Evolutionary conservation across 2,113 vertebrate genomes (phyloP).

Genomic region (Triplophysa tibetana): DNA sequence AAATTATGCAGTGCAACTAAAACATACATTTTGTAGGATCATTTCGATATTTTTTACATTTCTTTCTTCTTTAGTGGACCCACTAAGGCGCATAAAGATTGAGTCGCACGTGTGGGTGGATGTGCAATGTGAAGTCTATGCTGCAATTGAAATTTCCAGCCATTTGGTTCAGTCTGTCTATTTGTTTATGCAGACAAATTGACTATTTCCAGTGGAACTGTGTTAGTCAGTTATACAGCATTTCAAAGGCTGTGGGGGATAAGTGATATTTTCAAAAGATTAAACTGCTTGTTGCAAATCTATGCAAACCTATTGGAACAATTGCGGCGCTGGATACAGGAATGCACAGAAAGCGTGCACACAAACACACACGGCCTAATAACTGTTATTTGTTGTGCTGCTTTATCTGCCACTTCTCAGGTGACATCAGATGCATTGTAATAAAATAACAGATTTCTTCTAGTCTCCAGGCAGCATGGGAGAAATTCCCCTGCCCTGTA

Average conservation of each 20-base stretch:
- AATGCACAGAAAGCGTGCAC: constrained; percentile 52
- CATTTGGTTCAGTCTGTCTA: constrained; percentile 29
- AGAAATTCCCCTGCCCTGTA: constrained; percentile 61
- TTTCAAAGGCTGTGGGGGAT: constrained; percentile 58
- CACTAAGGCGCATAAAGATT: constrained; percentile 10
- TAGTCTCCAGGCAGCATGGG: constrained; percentile 62
- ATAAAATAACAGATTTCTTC: constrained; percentile 72
- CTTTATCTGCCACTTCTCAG: constrained; percentile 63
- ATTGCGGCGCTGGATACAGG: constrained; percentile 52
- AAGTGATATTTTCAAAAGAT: constrained; percentile 65
- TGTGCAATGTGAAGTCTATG: constrained; percentile 25
- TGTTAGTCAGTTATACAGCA: constrained; percentile 51
- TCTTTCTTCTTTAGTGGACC: constrained; percentile 1
- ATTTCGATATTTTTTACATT: no score
- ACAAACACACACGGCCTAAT: constrained; percentile 59
- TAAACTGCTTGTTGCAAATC: constrained; percentile 55
- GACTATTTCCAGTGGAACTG: constrained; percentile 54
- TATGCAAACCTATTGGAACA: constrained; percentile 57
- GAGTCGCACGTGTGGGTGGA: constrained; percentile 30
- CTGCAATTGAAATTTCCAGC: constrained; percentile 38
- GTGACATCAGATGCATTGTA: constrained; percentile 66
- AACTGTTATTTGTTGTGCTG: constrained; percentile 64
- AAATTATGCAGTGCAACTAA: background rate
- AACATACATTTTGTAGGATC: background rate
- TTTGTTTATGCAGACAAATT: constrained; percentile 47